A percentile compares a stretch with the other conserved stretches of the same genome.
Evolutionary conservation across 2,888 invertebrate genomes (phyloP).

Genomic region (Noctua comes): DNA sequence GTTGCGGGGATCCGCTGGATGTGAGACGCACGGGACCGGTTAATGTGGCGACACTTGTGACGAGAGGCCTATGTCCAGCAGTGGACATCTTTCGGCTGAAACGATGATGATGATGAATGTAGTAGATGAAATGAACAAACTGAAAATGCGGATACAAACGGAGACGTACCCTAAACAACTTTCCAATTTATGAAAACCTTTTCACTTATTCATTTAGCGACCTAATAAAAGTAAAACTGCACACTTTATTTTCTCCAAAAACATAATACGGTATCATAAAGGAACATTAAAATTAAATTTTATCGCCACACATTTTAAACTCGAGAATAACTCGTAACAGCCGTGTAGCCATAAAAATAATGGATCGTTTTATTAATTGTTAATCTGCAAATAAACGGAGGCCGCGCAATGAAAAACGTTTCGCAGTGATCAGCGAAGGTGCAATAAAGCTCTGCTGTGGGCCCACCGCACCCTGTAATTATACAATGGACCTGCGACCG

Average conservation of each 20-base stretch:
- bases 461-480: constrained; percentile 80
- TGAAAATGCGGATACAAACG: not conserved
- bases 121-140: not conserved
- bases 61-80: too few species aligned
- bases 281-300: constrained; percentile 54
- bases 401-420: constrained; percentile 44
- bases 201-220: constrained; percentile 24
- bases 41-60: too few species aligned
- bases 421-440: constrained; percentile 54
- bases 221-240: constrained; percentile 36
- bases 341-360: constrained; percentile 66
- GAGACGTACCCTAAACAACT: constrained; percentile 12
- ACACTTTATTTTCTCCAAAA: constrained; percentile 41
- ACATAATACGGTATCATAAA: constrained; percentile 43
- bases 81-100: too few species aligned
- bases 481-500: constrained; percentile 75
- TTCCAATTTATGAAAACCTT: constrained; percentile 19
- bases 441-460: constrained; percentile 69
- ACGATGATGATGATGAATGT: too few species aligned
- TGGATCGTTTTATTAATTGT: constrained; percentile 67
- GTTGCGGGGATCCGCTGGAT: too few species aligned
- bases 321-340: constrained; percentile 54
- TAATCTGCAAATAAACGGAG: constrained; percentile 68
- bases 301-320: constrained; percentile 53
- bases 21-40: too few species aligned